Evolutionary conservation across 1,140 invertebrate species (phyloP).

Genomic region (Cylas formicarius): DNA sequence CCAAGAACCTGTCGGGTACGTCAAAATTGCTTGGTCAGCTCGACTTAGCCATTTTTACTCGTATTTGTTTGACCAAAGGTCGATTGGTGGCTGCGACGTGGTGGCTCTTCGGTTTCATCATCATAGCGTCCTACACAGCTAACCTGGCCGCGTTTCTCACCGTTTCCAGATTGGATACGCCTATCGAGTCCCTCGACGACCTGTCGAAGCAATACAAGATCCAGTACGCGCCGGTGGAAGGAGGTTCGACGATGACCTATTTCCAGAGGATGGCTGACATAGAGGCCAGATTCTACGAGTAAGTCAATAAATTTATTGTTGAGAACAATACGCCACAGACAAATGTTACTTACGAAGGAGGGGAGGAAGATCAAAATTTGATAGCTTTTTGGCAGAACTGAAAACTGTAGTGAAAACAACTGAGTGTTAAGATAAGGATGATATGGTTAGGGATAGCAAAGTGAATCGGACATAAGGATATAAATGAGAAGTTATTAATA

Average conservation of each 20-base stretch:
- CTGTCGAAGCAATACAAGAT: slow-evolving; percentile 93
- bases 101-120: slow-evolving; percentile 98
- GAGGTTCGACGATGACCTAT: slow-evolving; percentile 83
- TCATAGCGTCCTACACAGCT: slow-evolving; percentile 97
- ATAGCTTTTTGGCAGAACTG: too few relatives aligned
- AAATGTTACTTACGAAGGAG: not conserved
- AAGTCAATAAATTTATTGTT: too few relatives aligned
- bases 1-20: slow-evolving; percentile 86
- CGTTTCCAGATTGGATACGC: slow-evolving; percentile 84
- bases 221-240: slow-evolving; percentile 82
- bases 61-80: slow-evolving; percentile 12
- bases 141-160: slow-evolving; percentile 93
- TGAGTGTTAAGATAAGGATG: too few relatives aligned
- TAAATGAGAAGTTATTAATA: too few relatives aligned
- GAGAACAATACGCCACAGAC: not conserved
- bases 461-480: too few relatives aligned
- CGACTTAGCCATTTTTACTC: too few relatives aligned
- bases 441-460: too few relatives aligned
- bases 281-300: slow-evolving; percentile 93
- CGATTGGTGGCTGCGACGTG: slow-evolving; percentile 89
- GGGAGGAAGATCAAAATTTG: too few relatives aligned
- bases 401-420: too few relatives aligned
- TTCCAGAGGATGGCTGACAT: slow-evolving; percentile 95
- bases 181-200: slow-evolving; percentile 88
- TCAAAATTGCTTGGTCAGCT: too few relatives aligned